Percentiles rank a stretch among this genome's conserved stretches.
phyloP scores from a whole-genome alignment of 2,113 vertebrate genomes.

The Lophochroa leadbeateri region DNA sequence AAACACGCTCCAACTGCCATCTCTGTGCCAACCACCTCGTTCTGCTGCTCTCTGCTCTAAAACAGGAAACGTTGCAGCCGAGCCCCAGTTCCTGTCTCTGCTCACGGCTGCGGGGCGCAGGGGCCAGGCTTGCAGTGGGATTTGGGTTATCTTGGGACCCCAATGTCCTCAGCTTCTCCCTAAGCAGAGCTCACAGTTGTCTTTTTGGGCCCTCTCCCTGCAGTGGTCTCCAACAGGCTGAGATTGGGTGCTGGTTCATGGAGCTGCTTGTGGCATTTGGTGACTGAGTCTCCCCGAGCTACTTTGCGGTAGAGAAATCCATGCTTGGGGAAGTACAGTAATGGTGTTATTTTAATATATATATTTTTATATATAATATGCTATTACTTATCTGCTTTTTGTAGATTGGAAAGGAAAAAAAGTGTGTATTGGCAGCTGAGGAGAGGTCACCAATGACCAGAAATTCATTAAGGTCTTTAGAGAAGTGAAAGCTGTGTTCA shows the following conservation, averaged over 20 bases:
- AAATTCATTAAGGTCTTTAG: constrained; percentile 45
- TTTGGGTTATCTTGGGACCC: neutral
- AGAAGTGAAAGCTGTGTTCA: neutral
- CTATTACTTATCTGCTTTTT: neutral
- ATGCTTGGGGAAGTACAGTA: constrained; percentile 3
- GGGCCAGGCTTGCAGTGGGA: fast-evolving
- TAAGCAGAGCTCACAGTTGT: fast-evolving
- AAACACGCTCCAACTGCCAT: neutral
- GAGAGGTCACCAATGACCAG: constrained; percentile 6
- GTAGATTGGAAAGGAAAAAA: neutral
- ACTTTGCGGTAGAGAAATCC: neutral
- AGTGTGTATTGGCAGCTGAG: neutral
- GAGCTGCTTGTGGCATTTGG: neutral
- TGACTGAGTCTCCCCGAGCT: neutral
- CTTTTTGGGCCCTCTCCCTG: neutral
- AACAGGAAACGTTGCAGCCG: constrained; percentile 54
- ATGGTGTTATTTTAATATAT: constrained; percentile 9
- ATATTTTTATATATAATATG: no score
- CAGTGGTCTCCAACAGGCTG: fast-evolving
- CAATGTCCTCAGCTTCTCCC: neutral
- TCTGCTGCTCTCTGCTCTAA: neutral
- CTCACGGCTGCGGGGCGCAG: neutral
- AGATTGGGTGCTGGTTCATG: fast-evolving
- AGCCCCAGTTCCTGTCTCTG: constrained; percentile 50
- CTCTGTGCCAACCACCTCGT: neutral